Evolutionary conservation across 2,797 vertebrate species (phyloP), one percentile per base, ranked within the genome.

Genomic region (Mus minutoides): DNA sequence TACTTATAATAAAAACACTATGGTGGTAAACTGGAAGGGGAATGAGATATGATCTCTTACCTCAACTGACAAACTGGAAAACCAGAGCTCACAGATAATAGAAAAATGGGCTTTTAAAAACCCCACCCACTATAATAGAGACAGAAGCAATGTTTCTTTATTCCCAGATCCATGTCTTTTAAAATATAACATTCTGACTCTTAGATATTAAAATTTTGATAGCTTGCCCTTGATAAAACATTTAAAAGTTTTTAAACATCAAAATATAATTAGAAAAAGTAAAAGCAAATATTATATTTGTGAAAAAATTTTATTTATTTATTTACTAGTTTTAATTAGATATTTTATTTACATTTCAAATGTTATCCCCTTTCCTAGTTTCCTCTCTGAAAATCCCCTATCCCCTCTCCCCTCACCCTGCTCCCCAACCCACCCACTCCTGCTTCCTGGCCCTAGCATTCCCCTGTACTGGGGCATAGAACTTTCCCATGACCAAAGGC

Each of bases 161-260:
- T 80, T 92, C 7, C 13, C 29, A 92, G 58, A 31, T 29, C 2
- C 11, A 71, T 62, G n/a, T 56, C 83, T 43, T 85, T 97, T 71
- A 64, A 94, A 96, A 77, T 3, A 76, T 3, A 84, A 64, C 11
- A 64, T n/a, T 19, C 31, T 85, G 21, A 58, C 22, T 71, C 71
- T 54, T 88, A 82, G 16, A 52, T 87, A 93, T 62, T 91, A 46
- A 85, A 86, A 82, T 89, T 83, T 60, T 60, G 49, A 58, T 17
- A 77, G 19, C 26, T 76, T 90, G 69, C 13, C 34, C 84, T 85
- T 71, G 69, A 60, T 79, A 84, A 85, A 92, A 69, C 49, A 84
- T 49, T 82, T 90, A 92, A 4, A 37, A 92, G 76, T 7, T 69
- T 69, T 31, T 93, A n/a, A 83, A 84, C 34, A 93, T 90, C 67